Evolutionary conservation across 2,113 vertebrate genomes (phyloP), one percentile per base, ranked within the genome.

Genomic region (Ondatra zibethicus): DNA sequence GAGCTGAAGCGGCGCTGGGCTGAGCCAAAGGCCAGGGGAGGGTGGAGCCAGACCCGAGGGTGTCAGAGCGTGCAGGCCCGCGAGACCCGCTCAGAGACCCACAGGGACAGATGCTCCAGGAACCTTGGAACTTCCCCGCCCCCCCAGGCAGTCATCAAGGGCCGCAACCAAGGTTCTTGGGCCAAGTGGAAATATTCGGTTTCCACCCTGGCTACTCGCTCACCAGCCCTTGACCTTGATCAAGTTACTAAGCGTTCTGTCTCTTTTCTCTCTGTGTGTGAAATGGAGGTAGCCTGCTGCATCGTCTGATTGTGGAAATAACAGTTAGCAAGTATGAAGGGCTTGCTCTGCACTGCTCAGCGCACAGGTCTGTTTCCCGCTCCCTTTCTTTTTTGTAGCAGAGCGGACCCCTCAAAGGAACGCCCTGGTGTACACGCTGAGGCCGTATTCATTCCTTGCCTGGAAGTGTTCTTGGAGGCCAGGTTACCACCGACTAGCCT

Each of bases 1-100:
- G 87, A 29, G 36, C 87, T 58, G 87, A 50, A 73, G n/a, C 21
- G 36, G 63, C 36, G 45, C 93, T 4, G 25, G 47, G 80, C 91
- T 12, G 92, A 45, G 50, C 72, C 27, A 19, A 29, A 31, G 61
- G 36, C 89, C 36, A 3, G 42, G 6, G 4, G 42, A 27, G 88
- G 90, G 93, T 65, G 95, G 96, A 68, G 94, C 85, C 93, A 55
- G 93, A 29, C 45, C 17, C 19, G 2, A 27, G 55, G 55, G 29
- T 61, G 93, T 88, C 66, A 6, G 66, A 50, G 72, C 72, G 63
- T 42, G 75, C 73, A n/a, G 81, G 55, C 55, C 80, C 0, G 25
- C 39, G 50, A 50, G 92, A 16, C 85, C 47, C 91, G 4, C 36
- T 23, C 75, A 63, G 84, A 87, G 81, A 42, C 61, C 73, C 63